phyloP scores from a whole-genome alignment of 2,888 invertebrate species.

The Parnassius smintheus region DNA sequence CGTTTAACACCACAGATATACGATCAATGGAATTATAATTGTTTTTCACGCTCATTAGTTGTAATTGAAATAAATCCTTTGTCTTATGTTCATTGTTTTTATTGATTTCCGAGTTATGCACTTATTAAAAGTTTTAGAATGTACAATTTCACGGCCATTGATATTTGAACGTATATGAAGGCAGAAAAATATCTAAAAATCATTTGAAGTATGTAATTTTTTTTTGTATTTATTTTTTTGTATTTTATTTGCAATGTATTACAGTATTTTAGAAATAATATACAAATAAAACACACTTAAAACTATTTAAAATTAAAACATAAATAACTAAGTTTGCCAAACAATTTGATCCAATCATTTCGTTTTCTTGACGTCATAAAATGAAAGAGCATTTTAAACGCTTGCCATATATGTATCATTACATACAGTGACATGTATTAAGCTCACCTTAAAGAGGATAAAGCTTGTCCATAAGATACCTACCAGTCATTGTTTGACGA shows the following conservation, averaged over 20 bases:
- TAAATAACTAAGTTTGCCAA: not conserved
- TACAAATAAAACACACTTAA: no score
- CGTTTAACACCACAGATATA: conserved; percentile 58
- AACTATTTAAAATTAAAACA: not conserved
- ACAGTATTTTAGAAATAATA: no score
- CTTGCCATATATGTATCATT: conserved; percentile 11
- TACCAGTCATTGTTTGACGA: conserved; percentile 27
- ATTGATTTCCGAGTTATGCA: conserved; percentile 17
- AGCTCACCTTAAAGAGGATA: conserved; percentile 23
- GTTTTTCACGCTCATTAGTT: conserved; percentile 75
- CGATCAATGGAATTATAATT: conserved; percentile 71
- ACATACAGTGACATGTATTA: conserved; percentile 8
- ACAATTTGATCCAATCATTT: not conserved
- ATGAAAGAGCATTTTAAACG: conserved; percentile 19
- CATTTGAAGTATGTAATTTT: no score
- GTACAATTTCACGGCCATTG: not conserved
- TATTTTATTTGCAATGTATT: no score
- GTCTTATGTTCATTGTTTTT: conserved; percentile 58
- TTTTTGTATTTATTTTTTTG: no score
- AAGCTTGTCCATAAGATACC: conserved; percentile 6
- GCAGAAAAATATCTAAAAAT: no score
- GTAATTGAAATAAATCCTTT: conserved; percentile 73
- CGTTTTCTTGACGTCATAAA: not conserved
- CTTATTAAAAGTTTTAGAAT: not conserved
- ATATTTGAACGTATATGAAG: no score